Base-by-base conservation (phyloP, 2,888 invertebrate species). In the Drosophila colorata region DNA sequence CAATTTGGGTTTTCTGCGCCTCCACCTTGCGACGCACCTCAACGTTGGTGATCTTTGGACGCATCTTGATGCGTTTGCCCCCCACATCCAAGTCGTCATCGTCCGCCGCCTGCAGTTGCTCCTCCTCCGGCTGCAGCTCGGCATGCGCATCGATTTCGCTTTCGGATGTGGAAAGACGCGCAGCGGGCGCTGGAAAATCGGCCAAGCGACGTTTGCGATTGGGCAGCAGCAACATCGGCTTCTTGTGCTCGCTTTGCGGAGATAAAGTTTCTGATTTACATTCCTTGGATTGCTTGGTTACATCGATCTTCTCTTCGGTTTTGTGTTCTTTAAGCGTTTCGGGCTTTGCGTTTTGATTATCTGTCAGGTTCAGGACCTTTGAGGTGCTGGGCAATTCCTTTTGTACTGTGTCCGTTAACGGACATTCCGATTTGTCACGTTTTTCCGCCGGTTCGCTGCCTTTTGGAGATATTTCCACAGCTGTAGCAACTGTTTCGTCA, bases 71-170 rank as follows among this genome's bases (percentile, higher is more conserved):
- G 2, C 92, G 88, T 46, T 92, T 92, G 0, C 92, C 92, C 0
- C 92, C 92, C 18, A 92, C 80, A 71, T 91, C 91, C 40, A 85
- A 66, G 4, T 89, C 89, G n/a, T 86, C 85, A 5, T 85, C 87
- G 2, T 80, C 67, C 0, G 38, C 31, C 53, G 67, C 4, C n/a
- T 49, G 38, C 2, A 93, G 93, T 83, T 94, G 58, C 0, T 92
- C 76, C 8, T 93, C 93, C 57, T 93, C 93, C 0, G 93, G 93
- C 60, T 40, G 65, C 4, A 93, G 93, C 80, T 94, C 94, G 0
- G 93, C 93, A 61, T 90, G 89, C 0, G 78, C 63, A 20, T 92
- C 92, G 9, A 89, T 69, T 51, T 92, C 92, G 67, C 92, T 92
- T 43, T 92, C 92, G 0, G 92, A 92, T 16, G 89, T 88, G 11